phyloP scores from a whole-genome alignment of 2,888 invertebrate genomes.

The Doris montereyensis region DNA sequence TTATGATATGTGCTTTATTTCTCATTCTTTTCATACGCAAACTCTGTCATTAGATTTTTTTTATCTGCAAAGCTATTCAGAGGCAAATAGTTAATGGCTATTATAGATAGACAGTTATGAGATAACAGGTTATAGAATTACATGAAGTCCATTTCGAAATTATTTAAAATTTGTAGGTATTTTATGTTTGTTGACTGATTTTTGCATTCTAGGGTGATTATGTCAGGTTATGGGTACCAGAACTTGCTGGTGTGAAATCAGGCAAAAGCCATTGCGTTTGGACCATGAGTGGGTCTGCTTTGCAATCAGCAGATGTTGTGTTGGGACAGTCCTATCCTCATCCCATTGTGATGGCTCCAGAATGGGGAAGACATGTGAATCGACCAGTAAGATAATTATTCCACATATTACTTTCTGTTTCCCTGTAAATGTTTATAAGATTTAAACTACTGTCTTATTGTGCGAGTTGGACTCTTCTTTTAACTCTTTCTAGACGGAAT shows the following conservation, averaged over 20 bases:
- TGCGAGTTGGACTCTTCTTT: too few species aligned
- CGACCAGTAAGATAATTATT: constrained; percentile 42
- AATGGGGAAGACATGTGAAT: constrained; percentile 59
- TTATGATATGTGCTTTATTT: too few species aligned
- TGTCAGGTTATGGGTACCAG: constrained; percentile 70
- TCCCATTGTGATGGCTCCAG: constrained; percentile 62
- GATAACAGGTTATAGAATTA: too few species aligned
- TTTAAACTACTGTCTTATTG: too few species aligned
- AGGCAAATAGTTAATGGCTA: too few species aligned
- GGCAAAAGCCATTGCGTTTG: constrained; percentile 63
- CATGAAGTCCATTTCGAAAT: too few species aligned
- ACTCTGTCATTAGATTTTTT: too few species aligned
- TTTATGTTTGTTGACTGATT: not conserved
- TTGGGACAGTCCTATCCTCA: constrained; percentile 64
- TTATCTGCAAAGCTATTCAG: too few species aligned
- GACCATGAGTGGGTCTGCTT: constrained; percentile 50
- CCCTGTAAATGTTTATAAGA: not conserved
- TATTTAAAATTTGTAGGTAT: too few species aligned
- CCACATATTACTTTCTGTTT: not conserved
- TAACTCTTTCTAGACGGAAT: too few species aligned
- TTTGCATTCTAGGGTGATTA: constrained; percentile 66
- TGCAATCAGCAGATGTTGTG: constrained; percentile 51
- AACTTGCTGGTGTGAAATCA: constrained; percentile 57
- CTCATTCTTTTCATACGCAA: too few species aligned
- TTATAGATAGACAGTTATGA: too few species aligned